phyloP scores from a whole-genome alignment of 1,140 invertebrate species.

The Drosophila ananassae region DNA sequence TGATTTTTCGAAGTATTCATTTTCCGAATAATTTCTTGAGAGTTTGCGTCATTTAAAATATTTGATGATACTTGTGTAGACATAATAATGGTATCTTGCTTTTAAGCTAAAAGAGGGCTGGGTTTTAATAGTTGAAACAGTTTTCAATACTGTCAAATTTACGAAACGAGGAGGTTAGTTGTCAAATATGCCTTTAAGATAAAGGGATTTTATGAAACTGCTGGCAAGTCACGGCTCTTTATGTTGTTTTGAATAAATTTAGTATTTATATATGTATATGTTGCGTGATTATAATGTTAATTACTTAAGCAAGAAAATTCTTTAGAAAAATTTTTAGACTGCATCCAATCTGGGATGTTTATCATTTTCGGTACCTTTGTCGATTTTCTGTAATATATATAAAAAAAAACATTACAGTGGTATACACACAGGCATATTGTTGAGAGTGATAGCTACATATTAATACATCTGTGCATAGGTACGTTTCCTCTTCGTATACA shows the following conservation, averaged over 20 bases:
- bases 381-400: conserved; percentile 50
- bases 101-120: background rate
- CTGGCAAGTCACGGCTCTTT: conserved; percentile 23
- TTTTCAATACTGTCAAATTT: background rate
- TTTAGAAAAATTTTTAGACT: background rate
- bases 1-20: conserved; percentile 32
- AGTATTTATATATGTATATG: conserved; percentile 13
- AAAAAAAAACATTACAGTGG: conserved; percentile 44
- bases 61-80: conserved; percentile 25
- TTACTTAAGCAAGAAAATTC: background rate
- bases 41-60: conserved; percentile 39
- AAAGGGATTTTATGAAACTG: conserved; percentile 9
- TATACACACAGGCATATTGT: conserved; percentile 54
- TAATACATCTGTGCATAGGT: background rate
- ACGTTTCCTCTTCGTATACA: background rate
- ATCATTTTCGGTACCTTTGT: background rate
- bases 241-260: conserved; percentile 18
- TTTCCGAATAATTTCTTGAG: conserved; percentile 43
- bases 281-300: conserved; percentile 22
- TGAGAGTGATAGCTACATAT: conserved; percentile 10
- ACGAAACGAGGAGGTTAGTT: conserved; percentile 13
- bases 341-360: background rate
- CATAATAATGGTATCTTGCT: conserved; percentile 4
- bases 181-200: conserved; percentile 15
- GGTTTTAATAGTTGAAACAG: background rate